Evolutionary conservation across 2,113 vertebrate genomes (phyloP), one percentile per base, ranked within the genome.

Genomic region (Grammomys surdaster): DNA sequence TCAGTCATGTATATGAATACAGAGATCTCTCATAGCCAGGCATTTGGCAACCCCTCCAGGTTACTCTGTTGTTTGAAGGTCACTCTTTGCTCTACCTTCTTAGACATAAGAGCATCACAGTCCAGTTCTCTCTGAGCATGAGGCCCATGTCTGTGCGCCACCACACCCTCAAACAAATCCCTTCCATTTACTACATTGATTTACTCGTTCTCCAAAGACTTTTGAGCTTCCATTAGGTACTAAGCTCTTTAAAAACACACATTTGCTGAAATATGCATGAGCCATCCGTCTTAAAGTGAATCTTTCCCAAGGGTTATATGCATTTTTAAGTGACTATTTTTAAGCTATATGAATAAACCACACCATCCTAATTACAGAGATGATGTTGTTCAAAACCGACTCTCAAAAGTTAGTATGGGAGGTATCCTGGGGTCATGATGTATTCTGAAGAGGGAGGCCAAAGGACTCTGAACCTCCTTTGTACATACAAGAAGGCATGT

Each of bases 211-310:
- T 91, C n/a, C 31, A 94, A 95, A 88, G 90, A 40, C 17, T 76
- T 94, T 22, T 87, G 72, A 95, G 43, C 48, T 75, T 77, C 82
- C 26, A 90, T 88, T 95, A 93, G 65, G 22, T 90, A 84, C 24
- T 56, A 94, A 75, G 24, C 65, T 89, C 75, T 93, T 72, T 77
- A 82, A 75, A 94, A 96, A 87, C 33, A 75, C 46, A 43, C 28
- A 85, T 43, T 75, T 65, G 51, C n/a, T 96, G 36, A 96, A 96
- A 91, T 88, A 92, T 92, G 88, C 88, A 96, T 96, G 72, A 93
- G 36, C 48, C 77, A 72, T 65, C 20, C 19, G 28, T 48, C 76
- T 91, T 94, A 93, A 90, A 94, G 48, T 91, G 2, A 89, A 91
- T 28, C 26, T 94, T 89, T 93, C 58, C 72, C 46, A 86, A 84